phyloP scores from a whole-genome alignment of 2,888 invertebrate genomes.

The Eupithecia insigniata region DNA sequence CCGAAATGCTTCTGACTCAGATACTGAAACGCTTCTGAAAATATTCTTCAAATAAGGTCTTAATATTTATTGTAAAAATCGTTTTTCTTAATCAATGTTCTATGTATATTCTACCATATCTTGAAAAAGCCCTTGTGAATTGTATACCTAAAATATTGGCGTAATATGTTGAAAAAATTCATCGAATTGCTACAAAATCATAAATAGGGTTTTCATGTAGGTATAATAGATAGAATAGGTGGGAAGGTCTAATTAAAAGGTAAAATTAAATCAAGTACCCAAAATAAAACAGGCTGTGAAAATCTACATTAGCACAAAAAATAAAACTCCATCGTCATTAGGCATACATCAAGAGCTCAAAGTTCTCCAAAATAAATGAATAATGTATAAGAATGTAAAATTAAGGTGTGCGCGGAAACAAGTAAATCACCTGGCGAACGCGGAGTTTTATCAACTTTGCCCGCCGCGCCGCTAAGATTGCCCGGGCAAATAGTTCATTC shows the following conservation, averaged over 20 bases:
- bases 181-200: not conserved
- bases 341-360: slow-evolving; percentile 42
- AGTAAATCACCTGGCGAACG: slow-evolving; percentile 38
- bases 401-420: slow-evolving; percentile 40
- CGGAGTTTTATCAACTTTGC: slow-evolving; percentile 38
- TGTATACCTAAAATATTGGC: not conserved
- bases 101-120: no score
- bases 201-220: not conserved
- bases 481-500: slow-evolving; percentile 23
- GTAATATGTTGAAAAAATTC: not conserved
- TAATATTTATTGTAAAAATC: not conserved
- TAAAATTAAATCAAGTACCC: not conserved
- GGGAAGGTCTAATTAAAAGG: not conserved
- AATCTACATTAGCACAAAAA: slow-evolving; percentile 30
- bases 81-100: not conserved
- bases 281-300: not conserved
- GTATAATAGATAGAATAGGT: no score
- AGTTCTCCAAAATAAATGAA: slow-evolving; percentile 45
- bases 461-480: slow-evolving; percentile 29
- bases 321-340: slow-evolving; percentile 41
- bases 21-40: not conserved
- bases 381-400: slow-evolving; percentile 47
- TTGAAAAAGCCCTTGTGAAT: not conserved
- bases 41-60: not conserved
- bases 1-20: no score